Base-by-base conservation (phyloP, 2,113 vertebrate species). In the Canis aureus region DNA sequence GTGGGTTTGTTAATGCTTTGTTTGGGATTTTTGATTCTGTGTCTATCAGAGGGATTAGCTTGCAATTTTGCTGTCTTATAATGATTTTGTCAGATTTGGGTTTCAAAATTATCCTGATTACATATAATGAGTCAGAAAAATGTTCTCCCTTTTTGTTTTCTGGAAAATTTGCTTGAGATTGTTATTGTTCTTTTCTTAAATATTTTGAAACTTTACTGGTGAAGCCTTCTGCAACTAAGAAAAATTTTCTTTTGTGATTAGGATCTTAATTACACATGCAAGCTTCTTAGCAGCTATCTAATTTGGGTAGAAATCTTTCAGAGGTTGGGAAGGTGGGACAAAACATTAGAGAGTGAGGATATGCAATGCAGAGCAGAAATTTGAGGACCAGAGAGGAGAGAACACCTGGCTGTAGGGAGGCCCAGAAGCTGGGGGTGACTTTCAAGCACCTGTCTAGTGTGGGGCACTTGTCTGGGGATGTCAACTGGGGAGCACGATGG, bases 401-500 rank as follows among this genome's bases (percentile, higher is more conserved):
- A 12, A 9, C 29, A 13, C 25, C 25, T 19, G 22, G 38, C 59
- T 11, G n/a, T 15, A 25, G 22, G n/a, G 10, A 51, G 3, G 11
- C 38, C 43, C 62, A 66, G 19, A 43, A 67, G 27, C 4, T 5
- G 23, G 49, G 8, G 8, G 43, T 16, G 74, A 29, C 25, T 10
- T 17, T 13, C 38, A 4, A 29, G 7, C 43, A 15, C 11, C 1
- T 0, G 12, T 25, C 22, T 49, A 9, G 16, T 17, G 4, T 16
- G 2, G 38, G 16, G 49, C 1, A 4, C 16, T 19, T 79, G 3
- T 19, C 76, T 79, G 27, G 76, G 27, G n/a, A 23, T 73, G 9
- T 38, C 6, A 74, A 43, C 71, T 8, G 12, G 38, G 22, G 22
- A 43, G 22, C 20, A 19, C 0, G 0, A 2, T 29, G 76, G n/a